These are phyloP conservation scores for Vulpes lagopus DNA, from an alignment of 2,113 vertebrate species.

Conservation along the genomic window DNA sequence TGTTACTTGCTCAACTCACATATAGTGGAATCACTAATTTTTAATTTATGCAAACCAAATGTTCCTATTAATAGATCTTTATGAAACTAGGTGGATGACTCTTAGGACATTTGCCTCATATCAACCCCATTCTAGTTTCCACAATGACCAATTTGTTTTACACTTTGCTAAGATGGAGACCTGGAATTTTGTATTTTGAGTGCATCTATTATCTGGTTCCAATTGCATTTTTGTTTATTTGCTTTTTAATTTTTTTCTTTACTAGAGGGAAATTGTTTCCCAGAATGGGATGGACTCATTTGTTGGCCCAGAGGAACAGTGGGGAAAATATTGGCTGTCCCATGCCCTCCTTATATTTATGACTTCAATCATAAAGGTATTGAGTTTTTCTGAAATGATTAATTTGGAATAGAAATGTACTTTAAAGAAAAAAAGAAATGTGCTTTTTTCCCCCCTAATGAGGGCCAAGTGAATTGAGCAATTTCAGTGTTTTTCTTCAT, in stretches of 20 bases:
- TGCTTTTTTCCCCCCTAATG: neutral
- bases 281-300: conserved; percentile 94
- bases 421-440: neutral
- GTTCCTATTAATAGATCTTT: neutral
- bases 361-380: conserved; percentile 96
- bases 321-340: conserved; percentile 88
- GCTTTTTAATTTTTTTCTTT: conserved; percentile 54
- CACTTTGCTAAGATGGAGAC: neutral
- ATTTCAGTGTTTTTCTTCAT: conserved; percentile 8
- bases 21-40: neutral
- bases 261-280: conserved; percentile 89
- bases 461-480: neutral
- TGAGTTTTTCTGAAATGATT: conserved; percentile 49
- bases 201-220: neutral
- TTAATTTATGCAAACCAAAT: conserved; percentile 48
- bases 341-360: conserved; percentile 93
- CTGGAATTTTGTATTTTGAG: conserved; percentile 46
- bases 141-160: conserved; percentile 5
- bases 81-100: neutral
- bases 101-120: neutral
- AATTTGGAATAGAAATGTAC: neutral
- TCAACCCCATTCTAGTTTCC: neutral
- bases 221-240: conserved; percentile 37
- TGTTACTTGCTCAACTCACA: neutral
- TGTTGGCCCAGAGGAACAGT: conserved; percentile 93